Evolutionary conservation across 2,113 vertebrate genomes (phyloP).

Genomic region (Oryzias curvinotus): DNA sequence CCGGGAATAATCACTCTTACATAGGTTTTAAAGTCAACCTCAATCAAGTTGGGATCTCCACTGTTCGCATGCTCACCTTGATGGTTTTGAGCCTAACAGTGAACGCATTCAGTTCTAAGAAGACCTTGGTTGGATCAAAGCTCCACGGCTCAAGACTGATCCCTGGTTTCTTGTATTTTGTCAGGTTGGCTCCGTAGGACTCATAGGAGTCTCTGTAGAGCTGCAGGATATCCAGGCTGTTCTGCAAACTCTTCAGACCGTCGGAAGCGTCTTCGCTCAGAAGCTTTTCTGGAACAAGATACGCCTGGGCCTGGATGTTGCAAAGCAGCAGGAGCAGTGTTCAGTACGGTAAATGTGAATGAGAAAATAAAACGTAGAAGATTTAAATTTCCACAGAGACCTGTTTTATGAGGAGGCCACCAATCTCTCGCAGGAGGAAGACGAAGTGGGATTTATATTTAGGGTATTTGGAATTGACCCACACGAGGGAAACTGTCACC

Average conservation of each 20-base stretch:
- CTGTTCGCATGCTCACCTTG: conserved; percentile 72
- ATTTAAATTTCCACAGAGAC: conserved; percentile 57
- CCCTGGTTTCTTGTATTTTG: conserved; percentile 73
- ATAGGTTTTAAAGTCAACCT: no score
- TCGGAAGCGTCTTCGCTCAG: conserved; percentile 86
- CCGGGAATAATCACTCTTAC: background rate
- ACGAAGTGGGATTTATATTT: conserved; percentile 76
- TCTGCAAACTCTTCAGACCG: conserved; percentile 80
- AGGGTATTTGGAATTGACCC: conserved; percentile 85
- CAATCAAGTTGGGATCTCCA: no score
- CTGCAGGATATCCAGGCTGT: conserved; percentile 72
- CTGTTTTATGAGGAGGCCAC: conserved; percentile 92
- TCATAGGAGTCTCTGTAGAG: conserved; percentile 79
- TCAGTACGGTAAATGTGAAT: background rate
- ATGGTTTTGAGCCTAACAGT: conserved; percentile 75
- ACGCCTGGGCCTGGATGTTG: conserved; percentile 76
- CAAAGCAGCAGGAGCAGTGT: background rate
- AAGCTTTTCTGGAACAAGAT: conserved; percentile 85
- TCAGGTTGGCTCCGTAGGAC: conserved; percentile 76
- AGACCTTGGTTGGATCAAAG: conserved; percentile 81
- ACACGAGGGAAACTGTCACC: conserved; percentile 86
- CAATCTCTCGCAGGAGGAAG: conserved; percentile 87
- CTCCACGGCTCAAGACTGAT: conserved; percentile 80
- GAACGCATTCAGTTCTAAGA: conserved; percentile 81
- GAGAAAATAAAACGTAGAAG: background rate